Conservation (phyloP, 2,113 vertebrate species). For the Anser brachyrhynchus region DNA sequence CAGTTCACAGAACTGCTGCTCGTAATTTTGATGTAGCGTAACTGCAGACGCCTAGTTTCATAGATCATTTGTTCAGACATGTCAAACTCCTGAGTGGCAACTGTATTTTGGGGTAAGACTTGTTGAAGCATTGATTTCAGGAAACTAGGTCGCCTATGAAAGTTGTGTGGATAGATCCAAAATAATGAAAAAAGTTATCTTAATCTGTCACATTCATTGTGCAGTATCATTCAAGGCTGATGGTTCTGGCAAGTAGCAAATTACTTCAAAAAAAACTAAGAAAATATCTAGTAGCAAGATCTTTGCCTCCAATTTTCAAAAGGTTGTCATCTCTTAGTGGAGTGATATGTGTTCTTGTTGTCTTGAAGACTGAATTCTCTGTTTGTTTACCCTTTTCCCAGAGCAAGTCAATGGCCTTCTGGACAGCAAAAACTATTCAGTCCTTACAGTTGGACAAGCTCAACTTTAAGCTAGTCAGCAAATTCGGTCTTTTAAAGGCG, state of each 20-base stretch:
- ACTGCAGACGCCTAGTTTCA: accelerated
- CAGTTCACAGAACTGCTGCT: accelerated
- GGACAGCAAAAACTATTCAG: background rate
- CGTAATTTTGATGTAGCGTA: accelerated
- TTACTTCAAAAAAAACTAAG: background rate
- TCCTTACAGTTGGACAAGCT: background rate
- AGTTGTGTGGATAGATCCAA: background rate
- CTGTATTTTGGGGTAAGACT: background rate
- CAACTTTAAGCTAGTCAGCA: background rate
- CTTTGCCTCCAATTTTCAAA: background rate
- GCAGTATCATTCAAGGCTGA: background rate
- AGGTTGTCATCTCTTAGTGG: background rate
- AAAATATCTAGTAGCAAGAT: background rate
- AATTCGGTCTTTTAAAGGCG: background rate
- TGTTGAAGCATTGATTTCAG: background rate
- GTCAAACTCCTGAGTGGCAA: background rate
- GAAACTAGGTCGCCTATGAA: background rate
- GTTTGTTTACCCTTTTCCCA: background rate
- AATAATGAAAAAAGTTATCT: background rate
- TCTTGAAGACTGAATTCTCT: background rate
- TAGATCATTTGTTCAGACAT: background rate
- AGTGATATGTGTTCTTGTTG: background rate
- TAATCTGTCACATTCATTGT: too few species aligned
- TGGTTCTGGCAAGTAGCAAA: accelerated
- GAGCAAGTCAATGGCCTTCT: background rate